Evolutionary conservation across 2,797 vertebrate species (phyloP).

Genomic region (Silurus aristotelis): DNA sequence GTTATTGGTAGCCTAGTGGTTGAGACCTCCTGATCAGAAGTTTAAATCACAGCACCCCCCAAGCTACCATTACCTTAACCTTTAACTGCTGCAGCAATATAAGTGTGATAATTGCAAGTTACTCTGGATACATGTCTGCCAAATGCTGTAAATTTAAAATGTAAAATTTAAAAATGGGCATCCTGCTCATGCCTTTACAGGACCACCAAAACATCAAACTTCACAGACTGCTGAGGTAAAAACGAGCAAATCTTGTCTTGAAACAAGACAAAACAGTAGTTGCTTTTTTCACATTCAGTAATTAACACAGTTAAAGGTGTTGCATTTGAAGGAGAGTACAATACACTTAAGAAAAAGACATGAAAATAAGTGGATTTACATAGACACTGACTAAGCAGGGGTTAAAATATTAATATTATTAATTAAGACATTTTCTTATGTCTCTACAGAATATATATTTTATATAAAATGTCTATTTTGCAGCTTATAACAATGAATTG

Average conservation of each 20-base stretch:
- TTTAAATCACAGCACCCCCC: no score
- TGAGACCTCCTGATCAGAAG: no score
- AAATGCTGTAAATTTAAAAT: no score
- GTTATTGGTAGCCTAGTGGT: background rate
- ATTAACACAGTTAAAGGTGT: constrained; percentile 1
- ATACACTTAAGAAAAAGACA: background rate
- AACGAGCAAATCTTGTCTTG: background rate
- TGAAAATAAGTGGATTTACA: background rate
- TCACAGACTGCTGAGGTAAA: constrained; percentile 5
- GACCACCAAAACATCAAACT: background rate
- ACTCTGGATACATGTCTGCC: no score
- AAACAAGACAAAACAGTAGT: background rate
- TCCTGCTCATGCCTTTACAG: background rate
- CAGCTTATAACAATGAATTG: background rate
- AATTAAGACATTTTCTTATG: background rate
- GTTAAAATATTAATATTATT: constrained; percentile 4
- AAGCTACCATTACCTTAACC: no score
- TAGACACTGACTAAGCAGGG: background rate
- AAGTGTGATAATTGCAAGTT: no score
- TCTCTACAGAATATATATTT: background rate
- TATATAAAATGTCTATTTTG: background rate
- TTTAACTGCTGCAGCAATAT: no score
- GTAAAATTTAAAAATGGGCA: background rate
- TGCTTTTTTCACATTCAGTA: background rate
- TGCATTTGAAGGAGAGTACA: constrained; percentile 12